phyloP scores from a whole-genome alignment of 2,797 vertebrate species.

The Sciurus vulgaris region DNA sequence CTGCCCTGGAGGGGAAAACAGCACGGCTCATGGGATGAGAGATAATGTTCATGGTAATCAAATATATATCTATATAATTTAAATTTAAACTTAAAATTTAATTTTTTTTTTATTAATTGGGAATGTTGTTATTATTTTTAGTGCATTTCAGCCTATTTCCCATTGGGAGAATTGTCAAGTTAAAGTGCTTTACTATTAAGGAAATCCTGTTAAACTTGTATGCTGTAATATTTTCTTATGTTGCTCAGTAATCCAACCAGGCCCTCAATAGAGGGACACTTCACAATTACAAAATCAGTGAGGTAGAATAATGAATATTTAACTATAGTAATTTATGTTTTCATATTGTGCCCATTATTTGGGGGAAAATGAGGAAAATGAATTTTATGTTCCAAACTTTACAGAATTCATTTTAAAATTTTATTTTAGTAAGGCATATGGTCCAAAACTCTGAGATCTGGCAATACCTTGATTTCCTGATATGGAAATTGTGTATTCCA shows the following conservation, averaged over 20 bases:
- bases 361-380: neutral
- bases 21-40: neutral
- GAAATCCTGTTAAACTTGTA: neutral
- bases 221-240: neutral
- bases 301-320: conserved; percentile 2
- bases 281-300: conserved; percentile 46
- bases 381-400: conserved; percentile 24
- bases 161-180: neutral
- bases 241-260: neutral
- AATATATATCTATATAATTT: neutral
- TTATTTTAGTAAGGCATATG: conserved; percentile 41
- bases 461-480: conserved; percentile 3
- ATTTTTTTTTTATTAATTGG: neutral
- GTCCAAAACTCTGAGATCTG: neutral
- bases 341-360: neutral
- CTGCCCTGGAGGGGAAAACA: neutral
- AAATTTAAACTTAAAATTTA: neutral
- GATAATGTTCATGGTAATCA: neutral
- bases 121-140: neutral
- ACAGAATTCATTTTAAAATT: conserved; percentile 15
- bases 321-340: conserved; percentile 20
- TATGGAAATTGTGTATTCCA: conserved; percentile 22
- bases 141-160: neutral
- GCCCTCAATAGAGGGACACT: neutral
- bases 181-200: neutral